phyloP scores from a whole-genome alignment of 1,140 invertebrate genomes.

The Chelonus insularis region DNA sequence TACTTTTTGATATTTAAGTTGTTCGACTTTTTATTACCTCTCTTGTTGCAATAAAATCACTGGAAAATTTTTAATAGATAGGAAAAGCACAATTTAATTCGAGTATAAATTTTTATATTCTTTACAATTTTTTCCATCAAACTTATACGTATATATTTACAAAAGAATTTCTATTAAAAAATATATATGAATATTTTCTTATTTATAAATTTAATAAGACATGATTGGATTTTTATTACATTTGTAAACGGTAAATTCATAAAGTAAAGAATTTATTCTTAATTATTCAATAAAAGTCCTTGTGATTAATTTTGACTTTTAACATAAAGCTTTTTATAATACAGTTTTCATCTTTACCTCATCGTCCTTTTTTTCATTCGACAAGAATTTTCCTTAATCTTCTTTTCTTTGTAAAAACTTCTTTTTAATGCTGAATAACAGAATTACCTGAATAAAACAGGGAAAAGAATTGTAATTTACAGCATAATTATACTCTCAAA shows the following conservation, averaged over 20 bases:
- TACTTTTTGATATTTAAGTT: constrained; percentile 48
- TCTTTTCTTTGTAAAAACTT: background rate
- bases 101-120: background rate
- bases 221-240: no score
- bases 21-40: constrained; percentile 14
- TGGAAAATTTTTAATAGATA: background rate
- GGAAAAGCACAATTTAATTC: constrained; percentile 12
- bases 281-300: background rate
- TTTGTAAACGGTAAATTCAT: no score
- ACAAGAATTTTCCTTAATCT: background rate
- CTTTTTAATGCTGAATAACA: background rate
- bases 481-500: no score
- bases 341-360: background rate
- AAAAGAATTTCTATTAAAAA: no score
- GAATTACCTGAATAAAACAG: background rate
- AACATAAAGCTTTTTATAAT: background rate
- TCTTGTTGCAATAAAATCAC: background rate
- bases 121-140: background rate
- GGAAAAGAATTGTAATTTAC: no score
- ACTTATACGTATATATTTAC: no score
- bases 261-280: background rate
- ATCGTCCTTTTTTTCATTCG: background rate
- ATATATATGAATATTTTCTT: no score
- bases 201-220: no score
- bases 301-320: background rate